phyloP scores from a whole-genome alignment of 1,140 invertebrate genomes.

The Hycleus cichorii region DNA sequence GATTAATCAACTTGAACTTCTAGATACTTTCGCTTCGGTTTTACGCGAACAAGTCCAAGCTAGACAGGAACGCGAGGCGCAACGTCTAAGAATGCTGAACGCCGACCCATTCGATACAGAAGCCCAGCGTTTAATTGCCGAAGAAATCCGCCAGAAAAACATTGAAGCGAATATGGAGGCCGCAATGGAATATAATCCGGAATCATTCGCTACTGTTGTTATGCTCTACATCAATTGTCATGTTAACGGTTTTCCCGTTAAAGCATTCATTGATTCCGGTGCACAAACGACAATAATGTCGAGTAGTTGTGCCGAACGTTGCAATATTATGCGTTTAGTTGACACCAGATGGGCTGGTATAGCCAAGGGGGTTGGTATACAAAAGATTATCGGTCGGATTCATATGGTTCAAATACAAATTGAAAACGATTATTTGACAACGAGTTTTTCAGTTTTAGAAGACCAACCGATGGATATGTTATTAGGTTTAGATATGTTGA shows the following conservation, averaged over 20 bases:
- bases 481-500: conserved; percentile 94
- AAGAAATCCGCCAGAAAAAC: conserved; percentile 92
- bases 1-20: conserved; percentile 5
- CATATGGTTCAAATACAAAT: conserved; percentile 97
- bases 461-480: conserved; percentile 99
- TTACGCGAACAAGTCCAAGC: conserved; percentile 74
- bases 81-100: conserved; percentile 78
- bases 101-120: conserved; percentile 94
- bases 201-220: conserved; percentile 93
- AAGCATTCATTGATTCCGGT: conserved; percentile 96
- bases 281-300: conserved; percentile 95
- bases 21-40: conserved; percentile 76
- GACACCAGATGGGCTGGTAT: conserved; percentile 92
- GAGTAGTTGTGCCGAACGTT: conserved; percentile 82
- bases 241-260: conserved; percentile 92
- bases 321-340: conserved; percentile 92
- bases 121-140: conserved; percentile 88
- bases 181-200: conserved; percentile 96
- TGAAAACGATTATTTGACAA: conserved; percentile 85
- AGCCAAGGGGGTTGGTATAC: conserved; percentile 93
- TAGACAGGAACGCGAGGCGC: conserved; percentile 69
- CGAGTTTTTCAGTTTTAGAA: conserved; percentile 95
- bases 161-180: conserved; percentile 98
- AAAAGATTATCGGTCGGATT: conserved; percentile 91
- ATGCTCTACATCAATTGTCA: conserved; percentile 97